Conservation (phyloP, 2,888 invertebrate genomes). For the Coleophora deauratella region DNA sequence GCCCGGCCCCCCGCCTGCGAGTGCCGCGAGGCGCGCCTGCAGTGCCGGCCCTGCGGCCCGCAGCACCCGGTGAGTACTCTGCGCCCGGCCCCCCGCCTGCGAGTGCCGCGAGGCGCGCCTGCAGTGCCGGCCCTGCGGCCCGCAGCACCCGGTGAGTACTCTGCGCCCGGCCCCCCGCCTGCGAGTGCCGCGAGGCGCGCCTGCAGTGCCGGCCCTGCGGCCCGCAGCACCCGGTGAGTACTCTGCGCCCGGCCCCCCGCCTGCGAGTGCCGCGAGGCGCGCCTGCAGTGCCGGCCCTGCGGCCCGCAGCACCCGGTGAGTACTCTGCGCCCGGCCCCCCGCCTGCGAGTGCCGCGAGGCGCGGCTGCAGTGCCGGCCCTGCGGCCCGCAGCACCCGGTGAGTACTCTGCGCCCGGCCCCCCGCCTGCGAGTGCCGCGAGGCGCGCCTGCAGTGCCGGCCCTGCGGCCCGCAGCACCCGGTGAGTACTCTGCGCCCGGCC, state of each 20-base stretch:
- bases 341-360: no score
- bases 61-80: conserved; percentile 27
- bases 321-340: conserved; percentile 12
- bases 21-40: conserved; percentile 47
- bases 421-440: no score
- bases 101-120: neutral
- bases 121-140: neutral
- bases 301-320: conserved; percentile 6
- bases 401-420: no score
- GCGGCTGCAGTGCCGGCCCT: no score
- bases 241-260: neutral
- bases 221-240: neutral
- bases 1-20: conserved; percentile 46
- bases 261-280: neutral
- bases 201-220: no score
- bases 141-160: conserved; percentile 7
- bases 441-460: no score
- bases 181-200: no score
- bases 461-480: no score
- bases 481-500: no score
- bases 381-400: no score
- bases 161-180: conserved; percentile 12
- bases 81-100: neutral
- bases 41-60: conserved; percentile 47
- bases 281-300: neutral